Evolutionary conservation across 2,113 vertebrate species (phyloP).

Genomic region (Coregonus clupeaformis): DNA sequence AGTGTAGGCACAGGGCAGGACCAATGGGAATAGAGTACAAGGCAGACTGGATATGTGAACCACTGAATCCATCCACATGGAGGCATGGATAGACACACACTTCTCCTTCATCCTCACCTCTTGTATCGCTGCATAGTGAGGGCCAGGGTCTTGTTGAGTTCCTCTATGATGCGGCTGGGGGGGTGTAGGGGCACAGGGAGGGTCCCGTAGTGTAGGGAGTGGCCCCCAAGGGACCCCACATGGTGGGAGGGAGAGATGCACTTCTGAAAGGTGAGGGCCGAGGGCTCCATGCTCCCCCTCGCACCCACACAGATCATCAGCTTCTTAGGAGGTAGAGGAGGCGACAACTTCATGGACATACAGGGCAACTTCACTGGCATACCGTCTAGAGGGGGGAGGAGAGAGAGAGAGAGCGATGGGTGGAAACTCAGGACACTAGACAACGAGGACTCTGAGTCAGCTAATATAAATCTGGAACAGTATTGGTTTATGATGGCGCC

Average conservation of each 20-base stretch:
- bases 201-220: slow-evolving; percentile 83
- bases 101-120: slow-evolving; percentile 86
- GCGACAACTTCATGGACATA: slow-evolving; percentile 90
- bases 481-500: too few relatives aligned
- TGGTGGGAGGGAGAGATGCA: slow-evolving; percentile 80
- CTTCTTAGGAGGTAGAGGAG: slow-evolving; percentile 99
- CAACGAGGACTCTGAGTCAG: too few relatives aligned
- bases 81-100: slow-evolving; percentile 17
- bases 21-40: too few relatives aligned
- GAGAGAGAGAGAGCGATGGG: too few relatives aligned
- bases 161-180: slow-evolving; percentile 91
- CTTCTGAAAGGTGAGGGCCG: slow-evolving; percentile 84
- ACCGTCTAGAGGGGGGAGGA: slow-evolving; percentile 72
- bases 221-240: slow-evolving; percentile 73
- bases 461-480: too few relatives aligned
- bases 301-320: slow-evolving; percentile 86
- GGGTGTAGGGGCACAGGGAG: slow-evolving; percentile 82
- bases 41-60: not conserved
- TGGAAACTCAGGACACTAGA: too few relatives aligned
- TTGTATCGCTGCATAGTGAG: slow-evolving; percentile 88
- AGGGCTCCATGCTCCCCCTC: slow-evolving; percentile 80
- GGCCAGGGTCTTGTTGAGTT: slow-evolving; percentile 94
- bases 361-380: slow-evolving; percentile 89
- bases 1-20: too few relatives aligned
- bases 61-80: too few relatives aligned